Conservation (phyloP, 2,797 vertebrate species). For the Glossophaga mutica region DNA sequence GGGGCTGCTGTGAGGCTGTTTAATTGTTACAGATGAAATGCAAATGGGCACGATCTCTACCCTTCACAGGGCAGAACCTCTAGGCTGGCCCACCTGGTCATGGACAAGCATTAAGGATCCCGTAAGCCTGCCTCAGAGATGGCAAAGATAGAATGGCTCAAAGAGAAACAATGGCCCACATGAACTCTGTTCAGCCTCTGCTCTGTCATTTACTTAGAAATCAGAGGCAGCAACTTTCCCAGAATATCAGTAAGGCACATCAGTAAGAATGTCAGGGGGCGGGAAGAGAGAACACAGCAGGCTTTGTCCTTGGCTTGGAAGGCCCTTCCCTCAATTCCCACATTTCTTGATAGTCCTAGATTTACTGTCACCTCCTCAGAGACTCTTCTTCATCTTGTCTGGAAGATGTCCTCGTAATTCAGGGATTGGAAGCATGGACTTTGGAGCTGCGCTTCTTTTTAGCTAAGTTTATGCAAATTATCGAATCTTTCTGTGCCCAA, state of each 20-base stretch:
- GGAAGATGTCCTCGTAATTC: background rate
- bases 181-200: conserved; percentile 34
- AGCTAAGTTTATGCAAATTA: background rate
- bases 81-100: background rate
- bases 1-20: conserved; percentile 24
- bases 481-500: background rate
- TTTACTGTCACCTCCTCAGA: background rate
- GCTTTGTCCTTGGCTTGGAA: background rate
- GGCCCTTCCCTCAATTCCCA: background rate
- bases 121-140: background rate
- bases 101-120: background rate
- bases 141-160: background rate
- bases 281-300: background rate
- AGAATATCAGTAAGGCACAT: conserved; percentile 28
- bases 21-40: conserved; percentile 55
- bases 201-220: conserved; percentile 59
- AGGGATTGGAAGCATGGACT: background rate
- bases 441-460: background rate
- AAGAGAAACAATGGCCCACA: background rate
- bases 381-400: background rate
- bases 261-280: background rate
- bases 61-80: background rate
- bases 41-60: background rate
- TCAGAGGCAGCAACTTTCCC: conserved; percentile 40
- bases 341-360: background rate